Conservation (phyloP, 2,113 vertebrate genomes). For the Tricholaema leucomelas region DNA sequence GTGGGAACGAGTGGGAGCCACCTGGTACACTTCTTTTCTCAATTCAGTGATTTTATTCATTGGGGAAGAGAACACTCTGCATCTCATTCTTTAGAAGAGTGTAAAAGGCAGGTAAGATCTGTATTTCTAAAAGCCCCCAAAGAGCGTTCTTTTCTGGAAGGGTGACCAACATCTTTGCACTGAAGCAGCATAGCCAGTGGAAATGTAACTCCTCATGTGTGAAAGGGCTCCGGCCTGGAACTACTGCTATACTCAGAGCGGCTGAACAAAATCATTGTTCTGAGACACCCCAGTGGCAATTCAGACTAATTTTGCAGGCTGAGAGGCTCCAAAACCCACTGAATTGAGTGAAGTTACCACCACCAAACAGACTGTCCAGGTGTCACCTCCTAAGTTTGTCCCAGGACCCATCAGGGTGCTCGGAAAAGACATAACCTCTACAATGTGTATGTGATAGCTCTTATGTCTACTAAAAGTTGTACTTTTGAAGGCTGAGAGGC, state of each 20-base stretch:
- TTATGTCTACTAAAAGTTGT: background rate
- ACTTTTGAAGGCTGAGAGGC: accelerated
- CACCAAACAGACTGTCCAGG: background rate
- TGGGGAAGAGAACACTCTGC: slow-evolving; percentile 30
- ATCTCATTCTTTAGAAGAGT: slow-evolving; percentile 30
- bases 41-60: slow-evolving; percentile 52
- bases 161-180: background rate
- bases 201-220: background rate
- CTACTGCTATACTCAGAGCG: background rate
- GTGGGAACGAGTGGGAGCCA: background rate
- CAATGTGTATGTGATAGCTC: accelerated
- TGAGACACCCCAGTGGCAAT: background rate
- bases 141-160: background rate
- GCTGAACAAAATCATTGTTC: background rate
- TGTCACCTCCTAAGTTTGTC: background rate
- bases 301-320: background rate
- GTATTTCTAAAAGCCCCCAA: background rate
- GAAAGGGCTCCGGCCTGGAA: background rate
- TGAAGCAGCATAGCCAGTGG: background rate
- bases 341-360: background rate
- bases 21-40: slow-evolving; percentile 34
- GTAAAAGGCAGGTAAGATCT: slow-evolving; percentile 42
- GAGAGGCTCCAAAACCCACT: background rate
- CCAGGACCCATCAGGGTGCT: background rate
- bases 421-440: background rate